phyloP scores from a whole-genome alignment of 1,140 invertebrate genomes.

The Mactra quadrangularis region DNA sequence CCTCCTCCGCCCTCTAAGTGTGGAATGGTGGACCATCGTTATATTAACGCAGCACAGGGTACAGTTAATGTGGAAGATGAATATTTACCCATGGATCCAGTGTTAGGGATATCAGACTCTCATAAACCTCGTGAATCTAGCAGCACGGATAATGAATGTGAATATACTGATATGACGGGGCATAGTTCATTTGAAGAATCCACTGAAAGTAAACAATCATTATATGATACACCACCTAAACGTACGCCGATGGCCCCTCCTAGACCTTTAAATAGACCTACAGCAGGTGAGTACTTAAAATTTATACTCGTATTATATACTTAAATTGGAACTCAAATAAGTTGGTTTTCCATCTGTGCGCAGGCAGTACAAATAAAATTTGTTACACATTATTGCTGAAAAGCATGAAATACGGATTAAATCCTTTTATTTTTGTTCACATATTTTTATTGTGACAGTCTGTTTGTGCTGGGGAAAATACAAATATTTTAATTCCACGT shows the following conservation, averaged over 20 bases:
- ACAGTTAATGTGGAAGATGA: constrained; percentile 10
- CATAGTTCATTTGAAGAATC: constrained; percentile 51
- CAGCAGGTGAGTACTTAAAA: constrained; percentile 8
- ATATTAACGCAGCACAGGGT: constrained; percentile 38
- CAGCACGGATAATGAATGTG: constrained; percentile 53
- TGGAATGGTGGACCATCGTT: constrained; percentile 21
- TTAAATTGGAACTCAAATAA: no score
- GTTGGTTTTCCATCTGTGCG: no score
- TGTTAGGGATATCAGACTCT: not conserved
- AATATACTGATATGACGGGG: constrained; percentile 58
- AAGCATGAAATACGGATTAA: no score
- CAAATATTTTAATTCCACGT: no score
- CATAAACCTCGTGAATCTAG: constrained; percentile 27
- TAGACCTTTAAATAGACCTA: constrained; percentile 34
- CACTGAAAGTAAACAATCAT: constrained; percentile 6
- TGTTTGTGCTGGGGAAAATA: no score
- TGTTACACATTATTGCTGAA: no score
- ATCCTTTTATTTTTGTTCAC: no score
- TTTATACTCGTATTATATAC: no score
- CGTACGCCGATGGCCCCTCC: constrained; percentile 36
- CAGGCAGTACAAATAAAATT: no score
- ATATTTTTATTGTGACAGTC: no score
- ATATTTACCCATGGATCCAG: constrained; percentile 53
- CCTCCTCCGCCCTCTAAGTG: constrained; percentile 19
- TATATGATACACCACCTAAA: constrained; percentile 49